Conservation (phyloP, 2,888 invertebrate species). For the Lithophane socia region DNA sequence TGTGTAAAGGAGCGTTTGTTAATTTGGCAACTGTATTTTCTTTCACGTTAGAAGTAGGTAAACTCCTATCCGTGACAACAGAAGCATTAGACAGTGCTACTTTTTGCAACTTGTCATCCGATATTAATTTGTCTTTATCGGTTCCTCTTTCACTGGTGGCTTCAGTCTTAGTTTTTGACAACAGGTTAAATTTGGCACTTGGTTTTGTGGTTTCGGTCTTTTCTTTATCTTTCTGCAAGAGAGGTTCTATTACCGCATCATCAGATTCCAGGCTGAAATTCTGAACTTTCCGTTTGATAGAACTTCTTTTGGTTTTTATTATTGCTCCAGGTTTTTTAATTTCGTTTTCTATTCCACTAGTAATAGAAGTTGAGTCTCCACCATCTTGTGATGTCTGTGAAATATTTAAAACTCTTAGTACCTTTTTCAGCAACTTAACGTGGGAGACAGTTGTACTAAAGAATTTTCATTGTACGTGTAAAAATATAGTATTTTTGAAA, state of each 20-base stretch:
- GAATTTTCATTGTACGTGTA: neutral
- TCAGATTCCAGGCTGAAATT: constrained; percentile 83
- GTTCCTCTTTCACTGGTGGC: constrained; percentile 71
- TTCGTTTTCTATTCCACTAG: constrained; percentile 86
- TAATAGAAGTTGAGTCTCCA: constrained; percentile 82
- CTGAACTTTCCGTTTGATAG: constrained; percentile 83
- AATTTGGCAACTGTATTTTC: constrained; percentile 68
- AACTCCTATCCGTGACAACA: constrained; percentile 62
- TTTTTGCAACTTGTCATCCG: constrained; percentile 67
- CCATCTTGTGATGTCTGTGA: constrained; percentile 87
- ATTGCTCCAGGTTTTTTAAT: constrained; percentile 83
- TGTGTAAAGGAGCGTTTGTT: constrained; percentile 71
- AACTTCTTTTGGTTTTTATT: constrained; percentile 85
- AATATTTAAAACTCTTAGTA: constrained; percentile 38
- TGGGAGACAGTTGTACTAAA: neutral
- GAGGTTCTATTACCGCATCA: constrained; percentile 85
- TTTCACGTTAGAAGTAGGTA: constrained; percentile 66
- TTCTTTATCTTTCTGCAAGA: constrained; percentile 82
- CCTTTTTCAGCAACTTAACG: neutral
- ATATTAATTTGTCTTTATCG: constrained; percentile 72
- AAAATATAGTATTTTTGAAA: neutral
- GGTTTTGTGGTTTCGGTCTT: constrained; percentile 74
- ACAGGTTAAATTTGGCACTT: constrained; percentile 83
- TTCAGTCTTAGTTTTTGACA: constrained; percentile 85
- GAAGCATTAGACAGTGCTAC: constrained; percentile 54